Evolutionary conservation across 2,888 invertebrate genomes (phyloP).

Genomic region (Tiliacea citrago): DNA sequence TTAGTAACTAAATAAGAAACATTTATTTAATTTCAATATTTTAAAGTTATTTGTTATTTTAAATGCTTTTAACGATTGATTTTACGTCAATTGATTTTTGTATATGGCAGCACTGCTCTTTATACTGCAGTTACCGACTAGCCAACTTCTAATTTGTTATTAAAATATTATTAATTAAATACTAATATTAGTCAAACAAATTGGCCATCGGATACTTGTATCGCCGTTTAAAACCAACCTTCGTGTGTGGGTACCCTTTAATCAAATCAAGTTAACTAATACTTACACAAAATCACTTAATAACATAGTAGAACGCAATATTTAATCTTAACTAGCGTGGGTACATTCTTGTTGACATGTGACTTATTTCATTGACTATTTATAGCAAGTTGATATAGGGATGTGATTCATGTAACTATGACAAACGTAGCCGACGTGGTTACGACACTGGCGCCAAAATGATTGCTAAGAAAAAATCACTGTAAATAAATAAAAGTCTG

Average conservation of each 20-base stretch:
- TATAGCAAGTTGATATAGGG: slow-evolving; percentile 46
- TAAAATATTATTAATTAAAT: slow-evolving; percentile 35
- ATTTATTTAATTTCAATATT: background rate
- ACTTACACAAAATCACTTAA: slow-evolving; percentile 58
- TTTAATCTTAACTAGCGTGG: slow-evolving; percentile 46
- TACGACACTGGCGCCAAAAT: slow-evolving; percentile 52
- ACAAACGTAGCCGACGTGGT: slow-evolving; percentile 28
- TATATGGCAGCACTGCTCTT: slow-evolving; percentile 11
- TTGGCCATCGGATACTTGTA: slow-evolving; percentile 51
- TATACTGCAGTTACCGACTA: slow-evolving; percentile 27
- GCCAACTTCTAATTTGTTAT: slow-evolving; percentile 37
- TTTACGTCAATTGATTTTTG: slow-evolving; percentile 13
- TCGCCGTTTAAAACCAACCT: slow-evolving; percentile 50
- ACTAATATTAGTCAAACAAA: slow-evolving; percentile 34
- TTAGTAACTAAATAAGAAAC: slow-evolving; percentile 8
- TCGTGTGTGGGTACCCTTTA: slow-evolving; percentile 44
- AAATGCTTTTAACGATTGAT: background rate
- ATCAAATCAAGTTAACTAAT: slow-evolving; percentile 53
- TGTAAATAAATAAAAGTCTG: slow-evolving; percentile 1
- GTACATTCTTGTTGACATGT: slow-evolving; percentile 47
- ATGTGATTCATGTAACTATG: slow-evolving; percentile 54
- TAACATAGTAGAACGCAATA: slow-evolving; percentile 49
- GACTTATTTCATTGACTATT: slow-evolving; percentile 52
- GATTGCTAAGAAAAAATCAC: slow-evolving; percentile 13
- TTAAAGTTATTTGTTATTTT: background rate